Base-by-base conservation (phyloP, 2,113 vertebrate species). In the Engystomops pustulosus region DNA sequence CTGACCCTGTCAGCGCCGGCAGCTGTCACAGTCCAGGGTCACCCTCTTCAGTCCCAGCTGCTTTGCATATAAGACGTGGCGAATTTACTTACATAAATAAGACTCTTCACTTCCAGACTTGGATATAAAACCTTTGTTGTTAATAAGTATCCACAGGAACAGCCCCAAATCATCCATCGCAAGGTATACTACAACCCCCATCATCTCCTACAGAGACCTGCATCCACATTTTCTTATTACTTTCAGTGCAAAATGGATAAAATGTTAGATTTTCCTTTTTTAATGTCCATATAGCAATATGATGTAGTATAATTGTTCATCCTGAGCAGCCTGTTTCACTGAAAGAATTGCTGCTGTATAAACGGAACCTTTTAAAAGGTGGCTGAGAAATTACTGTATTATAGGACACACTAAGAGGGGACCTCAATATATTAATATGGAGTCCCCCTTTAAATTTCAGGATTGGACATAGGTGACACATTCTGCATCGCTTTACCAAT, bases 41-140 rank as follows among this genome's bases (percentile, higher is more conserved):
- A 1, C 14, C 47, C 27, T 18, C 14, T n/a, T 12, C 27, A 38
- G 67, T 36, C 36, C 1, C 30, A 36, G 45, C 68, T 77, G 89
- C 90, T 94, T 94, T 94, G 93, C 92, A 93, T 94, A 89, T 86
- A 78, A 84, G 30, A 67, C 88, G 86, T 30, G 25, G 82, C 75
- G 87, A 90, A 89, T 88, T 89, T 67, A 86, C 91, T 94, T 94
- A 92, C 93, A 93, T 86, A 88, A 85, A 85, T 85, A 76, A 74
- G 41, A 23, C 27, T 30, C 30, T 84, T 30, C 17, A 27, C 44
- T 30, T 68, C 30, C 32, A 41, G 6, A 18, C 38, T 25, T 67
- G n/a, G 74, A 10, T 11, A 78, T 44, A 90, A 92, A 91, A 88
- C 88, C 89, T 86, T 88, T 86, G 84, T 67, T 91, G 89, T 83